phyloP scores from a whole-genome alignment of 1,140 invertebrate species.

The Halesus radiatus region DNA sequence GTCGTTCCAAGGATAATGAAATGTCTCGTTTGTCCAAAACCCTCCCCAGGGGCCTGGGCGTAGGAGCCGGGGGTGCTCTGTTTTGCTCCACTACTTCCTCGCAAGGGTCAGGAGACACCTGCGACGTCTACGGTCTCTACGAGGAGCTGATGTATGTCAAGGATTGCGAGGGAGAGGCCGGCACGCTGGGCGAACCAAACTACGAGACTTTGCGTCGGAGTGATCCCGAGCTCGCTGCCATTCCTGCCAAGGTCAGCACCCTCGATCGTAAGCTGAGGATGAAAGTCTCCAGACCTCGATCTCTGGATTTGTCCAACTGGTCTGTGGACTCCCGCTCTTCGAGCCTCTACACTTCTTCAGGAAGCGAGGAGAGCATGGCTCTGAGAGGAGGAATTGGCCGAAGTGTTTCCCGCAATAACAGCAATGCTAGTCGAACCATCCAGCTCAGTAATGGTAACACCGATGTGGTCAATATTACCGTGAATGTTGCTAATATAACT shows the following conservation, averaged over 20 bases:
- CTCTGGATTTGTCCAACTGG: constrained; percentile 88
- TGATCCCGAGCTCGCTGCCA: constrained; percentile 85
- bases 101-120: constrained; percentile 76
- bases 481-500: constrained; percentile 53
- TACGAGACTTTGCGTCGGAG: constrained; percentile 83
- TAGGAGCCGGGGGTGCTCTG: constrained; percentile 66
- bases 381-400: constrained; percentile 71
- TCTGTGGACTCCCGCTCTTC: constrained; percentile 89
- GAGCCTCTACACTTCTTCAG: constrained; percentile 84
- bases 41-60: constrained; percentile 77
- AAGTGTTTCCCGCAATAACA: constrained; percentile 79
- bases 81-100: constrained; percentile 73
- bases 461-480: constrained; percentile 55
- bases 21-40: constrained; percentile 82
- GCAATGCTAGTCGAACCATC: constrained; percentile 76
- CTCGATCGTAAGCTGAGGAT: constrained; percentile 83
- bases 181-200: constrained; percentile 78
- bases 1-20: constrained; percentile 78
- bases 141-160: constrained; percentile 91
- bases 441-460: constrained; percentile 61
- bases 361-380: constrained; percentile 85
- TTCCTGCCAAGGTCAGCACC: constrained; percentile 85
- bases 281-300: constrained; percentile 84
- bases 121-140: constrained; percentile 91
- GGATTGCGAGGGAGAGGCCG: constrained; percentile 86